Evolutionary conservation across 2,888 invertebrate species (phyloP), one percentile per base, ranked within the genome.

Genomic region (Lasioglossum pauxillum): DNA sequence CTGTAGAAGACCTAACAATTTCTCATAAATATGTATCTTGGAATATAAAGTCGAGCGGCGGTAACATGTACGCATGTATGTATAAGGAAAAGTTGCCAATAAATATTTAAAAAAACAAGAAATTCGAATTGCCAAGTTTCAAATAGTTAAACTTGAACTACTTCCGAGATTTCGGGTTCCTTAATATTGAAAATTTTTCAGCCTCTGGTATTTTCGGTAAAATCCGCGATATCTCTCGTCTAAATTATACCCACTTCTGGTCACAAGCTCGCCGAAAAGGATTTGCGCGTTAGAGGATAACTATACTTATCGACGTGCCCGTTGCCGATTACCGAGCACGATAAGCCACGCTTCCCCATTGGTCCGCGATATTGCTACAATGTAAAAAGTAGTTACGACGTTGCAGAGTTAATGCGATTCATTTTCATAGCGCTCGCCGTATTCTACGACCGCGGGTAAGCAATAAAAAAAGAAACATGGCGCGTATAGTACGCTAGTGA

Each of bases 301-400:
- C 46, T 53, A 31, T 49, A 35, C 35, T 74, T 53, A 49, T 35
- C 27, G 35, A 5, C 53, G 38, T 35, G 14, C 10, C 14, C 31
- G 19, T 79, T 38, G 46, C 12, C 27, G n/a, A 67, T 67, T 67
- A 35, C 67, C 16, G n/a, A n/a, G 12, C 60, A 31, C 8, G 16
- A 41, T 31, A 8, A 53, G 5, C 38, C 19, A 31, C 38, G 27
- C 23, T 35, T 67, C 19, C 10, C 27, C 5, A 27, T 16, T 67
- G 23, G n/a, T 23, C 35, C 35, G 49, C 19, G 38, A 31, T 57
- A n/a, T 8, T 41, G 14, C 35, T 31, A 78, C 38, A 53, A 57
- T 75, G 35, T 75, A 46, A 38, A 69, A 71, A 75, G 38, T 46
- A 67, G 53, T 57, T 46, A 44, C 71, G 1, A 31, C 27, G 69